These are phyloP conservation scores for Acanthaster planci DNA, from an alignment of 35 echinoderm and acorn worm species.

Conservation along the genomic window DNA sequence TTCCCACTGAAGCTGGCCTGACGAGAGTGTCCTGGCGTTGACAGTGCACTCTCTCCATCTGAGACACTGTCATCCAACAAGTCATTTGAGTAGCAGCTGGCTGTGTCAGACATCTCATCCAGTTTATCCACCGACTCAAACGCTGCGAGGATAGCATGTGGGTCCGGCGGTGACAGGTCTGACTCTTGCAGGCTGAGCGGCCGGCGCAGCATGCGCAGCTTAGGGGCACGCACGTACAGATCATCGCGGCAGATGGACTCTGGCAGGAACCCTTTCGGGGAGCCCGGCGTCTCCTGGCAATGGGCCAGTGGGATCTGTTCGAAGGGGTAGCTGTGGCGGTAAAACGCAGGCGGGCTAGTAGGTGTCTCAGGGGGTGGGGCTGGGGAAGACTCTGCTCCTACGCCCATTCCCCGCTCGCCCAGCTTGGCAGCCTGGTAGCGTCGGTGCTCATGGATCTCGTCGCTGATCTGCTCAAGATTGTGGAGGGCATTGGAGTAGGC, in stretches of 20 bases:
- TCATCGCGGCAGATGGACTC: slow-evolving; percentile 38
- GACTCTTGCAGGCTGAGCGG: slow-evolving; percentile 41
- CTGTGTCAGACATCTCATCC: slow-evolving; percentile 77
- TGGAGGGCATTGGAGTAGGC: slow-evolving; percentile 74
- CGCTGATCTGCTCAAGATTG: slow-evolving; percentile 90
- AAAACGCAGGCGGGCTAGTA: background rate
- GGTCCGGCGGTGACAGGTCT: slow-evolving; percentile 28
- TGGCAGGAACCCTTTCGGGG: slow-evolving; percentile 5
- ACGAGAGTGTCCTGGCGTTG: slow-evolving; percentile 15
- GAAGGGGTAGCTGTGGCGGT: slow-evolving; percentile 16
- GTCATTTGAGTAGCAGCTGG: slow-evolving; percentile 32
- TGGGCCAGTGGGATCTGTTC: background rate
- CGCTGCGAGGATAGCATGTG: slow-evolving; percentile 48
- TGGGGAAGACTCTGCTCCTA: slow-evolving; percentile 70
- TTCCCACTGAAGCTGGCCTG: background rate
- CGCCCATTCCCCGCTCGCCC: slow-evolving; percentile 67
- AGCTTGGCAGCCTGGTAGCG: slow-evolving; percentile 53
- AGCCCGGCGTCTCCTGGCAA: slow-evolving; percentile 16
- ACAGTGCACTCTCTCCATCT: background rate
- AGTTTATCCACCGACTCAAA: slow-evolving; percentile 70
- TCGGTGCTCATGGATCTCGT: slow-evolving; percentile 75
- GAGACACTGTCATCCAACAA: slow-evolving; percentile 24
- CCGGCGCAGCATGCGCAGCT: slow-evolving; percentile 10
- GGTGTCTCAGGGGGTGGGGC: slow-evolving; percentile 12
- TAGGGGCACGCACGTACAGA: slow-evolving; percentile 33